Evolutionary conservation across 2,113 vertebrate species (phyloP).

Genomic region (Indicator maculatus): DNA sequence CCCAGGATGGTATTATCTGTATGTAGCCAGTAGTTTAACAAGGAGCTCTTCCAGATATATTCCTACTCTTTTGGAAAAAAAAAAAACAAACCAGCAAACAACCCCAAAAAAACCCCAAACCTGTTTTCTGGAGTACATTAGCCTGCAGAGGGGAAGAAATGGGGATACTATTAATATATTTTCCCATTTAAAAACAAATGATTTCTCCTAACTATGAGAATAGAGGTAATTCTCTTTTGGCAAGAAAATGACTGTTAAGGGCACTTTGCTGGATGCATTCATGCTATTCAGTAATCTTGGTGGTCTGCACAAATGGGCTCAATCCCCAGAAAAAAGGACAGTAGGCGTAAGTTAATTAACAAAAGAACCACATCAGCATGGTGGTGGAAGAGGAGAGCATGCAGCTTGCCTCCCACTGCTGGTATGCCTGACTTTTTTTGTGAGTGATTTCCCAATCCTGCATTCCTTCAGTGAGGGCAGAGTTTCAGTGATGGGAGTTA

Average conservation of each 20-base stretch:
- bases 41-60: neutral
- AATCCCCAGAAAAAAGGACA: neutral
- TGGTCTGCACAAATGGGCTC: neutral
- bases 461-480: neutral
- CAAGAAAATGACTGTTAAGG: neutral
- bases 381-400: neutral
- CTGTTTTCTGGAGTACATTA: constrained; percentile 29
- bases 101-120: neutral
- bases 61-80: neutral
- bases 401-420: neutral
- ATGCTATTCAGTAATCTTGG: neutral
- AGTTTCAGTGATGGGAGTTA: neutral
- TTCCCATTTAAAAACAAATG: constrained; percentile 16
- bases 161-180: constrained; percentile 2
- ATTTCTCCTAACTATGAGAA: constrained; percentile 5
- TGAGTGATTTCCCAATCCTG: neutral
- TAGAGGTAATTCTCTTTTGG: neutral
- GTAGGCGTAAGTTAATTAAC: neutral
- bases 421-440: neutral
- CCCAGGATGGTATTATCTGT: constrained; percentile 25
- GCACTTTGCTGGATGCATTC: neutral
- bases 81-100: neutral
- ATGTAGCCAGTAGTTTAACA: neutral
- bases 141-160: constrained; percentile 27
- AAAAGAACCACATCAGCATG: neutral